A percentile compares a stretch with the other conserved stretches of the same genome.
Conservation (phyloP, 92 coral and sea anemone species). For the Zoanthus solanderi region DNA sequence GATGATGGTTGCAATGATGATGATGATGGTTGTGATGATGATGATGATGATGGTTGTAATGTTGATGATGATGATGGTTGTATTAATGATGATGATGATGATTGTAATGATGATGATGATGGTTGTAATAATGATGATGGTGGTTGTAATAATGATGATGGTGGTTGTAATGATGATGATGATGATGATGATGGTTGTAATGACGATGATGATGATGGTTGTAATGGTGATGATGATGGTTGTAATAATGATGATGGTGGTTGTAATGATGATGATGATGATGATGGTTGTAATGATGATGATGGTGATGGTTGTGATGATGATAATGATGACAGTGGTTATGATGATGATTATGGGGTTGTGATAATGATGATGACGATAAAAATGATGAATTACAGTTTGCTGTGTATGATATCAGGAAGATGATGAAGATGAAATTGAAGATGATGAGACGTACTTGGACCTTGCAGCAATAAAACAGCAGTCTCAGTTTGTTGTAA, state of each 20-base stretch:
- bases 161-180: too few species aligned
- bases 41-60: background rate
- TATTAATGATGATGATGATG: too few species aligned
- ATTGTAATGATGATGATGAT: too few species aligned
- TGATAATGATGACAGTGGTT: background rate
- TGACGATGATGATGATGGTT: background rate
- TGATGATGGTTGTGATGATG: background rate
- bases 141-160: too few species aligned
- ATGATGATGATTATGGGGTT: background rate
- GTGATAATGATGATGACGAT: background rate
- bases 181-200: background rate
- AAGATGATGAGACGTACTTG: constrained; percentile 92
- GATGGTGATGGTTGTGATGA: background rate
- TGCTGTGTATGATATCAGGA: constrained; percentile 54
- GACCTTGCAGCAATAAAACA: constrained; percentile 94
- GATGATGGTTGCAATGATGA: background rate
- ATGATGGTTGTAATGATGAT: background rate
- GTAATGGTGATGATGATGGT: background rate
- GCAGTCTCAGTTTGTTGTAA: constrained; percentile 79
- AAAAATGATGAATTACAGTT: background rate
- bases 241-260: background rate
- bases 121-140: too few species aligned
- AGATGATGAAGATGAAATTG: constrained; percentile 89
- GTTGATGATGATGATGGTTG: background rate
- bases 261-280: background rate